phyloP scores from a whole-genome alignment of 2,888 invertebrate species.

The Gerris lacustris region DNA sequence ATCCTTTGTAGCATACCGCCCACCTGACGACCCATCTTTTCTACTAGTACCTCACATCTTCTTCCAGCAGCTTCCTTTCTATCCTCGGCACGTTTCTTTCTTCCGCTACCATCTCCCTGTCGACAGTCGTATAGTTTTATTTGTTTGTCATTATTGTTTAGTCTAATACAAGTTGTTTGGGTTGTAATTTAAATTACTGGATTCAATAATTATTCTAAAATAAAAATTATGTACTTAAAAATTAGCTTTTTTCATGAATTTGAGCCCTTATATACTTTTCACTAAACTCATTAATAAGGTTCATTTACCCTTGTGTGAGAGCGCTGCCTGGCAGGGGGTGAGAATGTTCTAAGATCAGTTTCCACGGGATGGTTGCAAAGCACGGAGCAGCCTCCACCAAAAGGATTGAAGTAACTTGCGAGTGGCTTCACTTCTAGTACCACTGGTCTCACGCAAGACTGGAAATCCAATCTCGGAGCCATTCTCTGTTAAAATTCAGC shows the following conservation, averaged over 20 bases:
- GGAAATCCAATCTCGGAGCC: slow-evolving; percentile 36
- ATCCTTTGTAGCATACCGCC: background rate
- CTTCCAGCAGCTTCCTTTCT: background rate
- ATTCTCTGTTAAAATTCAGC: too few species aligned
- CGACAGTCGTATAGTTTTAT: too few species aligned
- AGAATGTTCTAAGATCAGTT: slow-evolving; percentile 17
- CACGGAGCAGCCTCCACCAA: slow-evolving; percentile 64
- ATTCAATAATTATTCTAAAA: too few species aligned
- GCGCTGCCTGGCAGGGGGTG: background rate
- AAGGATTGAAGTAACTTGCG: slow-evolving; percentile 70
- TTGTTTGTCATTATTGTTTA: too few species aligned
- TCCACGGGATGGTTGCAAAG: slow-evolving; percentile 67
- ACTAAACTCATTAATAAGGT: too few species aligned
- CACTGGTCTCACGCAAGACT: slow-evolving; percentile 53
- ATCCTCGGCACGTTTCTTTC: background rate
- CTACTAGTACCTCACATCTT: background rate
- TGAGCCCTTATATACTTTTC: too few species aligned
- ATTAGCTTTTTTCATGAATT: too few species aligned
- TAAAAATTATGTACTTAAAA: too few species aligned
- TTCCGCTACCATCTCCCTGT: too few species aligned
- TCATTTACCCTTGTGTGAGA: too few species aligned
- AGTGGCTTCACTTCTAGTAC: slow-evolving; percentile 64
- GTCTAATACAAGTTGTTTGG: too few species aligned
- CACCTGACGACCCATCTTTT: background rate
- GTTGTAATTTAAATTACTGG: too few species aligned